These are phyloP conservation scores for Denticeps clupeoides DNA, from an alignment of 2,797 vertebrate species.

Conservation along the genomic window DNA sequence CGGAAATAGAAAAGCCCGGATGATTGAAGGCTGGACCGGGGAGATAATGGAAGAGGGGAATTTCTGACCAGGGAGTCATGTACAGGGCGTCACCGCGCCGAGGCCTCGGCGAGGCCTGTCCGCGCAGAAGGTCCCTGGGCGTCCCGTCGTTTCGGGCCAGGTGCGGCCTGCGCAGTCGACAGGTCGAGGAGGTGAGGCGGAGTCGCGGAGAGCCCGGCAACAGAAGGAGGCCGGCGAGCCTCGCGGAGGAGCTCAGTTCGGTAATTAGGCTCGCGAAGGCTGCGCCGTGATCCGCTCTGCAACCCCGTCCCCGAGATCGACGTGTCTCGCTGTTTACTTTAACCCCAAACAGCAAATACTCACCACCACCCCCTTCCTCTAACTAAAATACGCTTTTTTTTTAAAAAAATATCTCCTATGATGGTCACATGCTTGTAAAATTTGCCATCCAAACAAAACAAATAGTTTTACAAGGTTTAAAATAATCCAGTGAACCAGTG, in stretches of 20 bases:
- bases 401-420: too few relatives aligned
- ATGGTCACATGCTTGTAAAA: too few relatives aligned
- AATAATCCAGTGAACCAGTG: too few relatives aligned
- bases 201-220: slow-evolving; percentile 65
- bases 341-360: too few relatives aligned
- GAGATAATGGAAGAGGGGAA: slow-evolving; percentile 35
- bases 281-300: slow-evolving; percentile 55
- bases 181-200: slow-evolving; percentile 67
- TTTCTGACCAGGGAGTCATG: slow-evolving; percentile 24
- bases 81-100: slow-evolving; percentile 11
- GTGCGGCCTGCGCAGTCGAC: slow-evolving; percentile 38
- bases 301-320: slow-evolving; percentile 60
- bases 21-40: slow-evolving; percentile 37
- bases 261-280: slow-evolving; percentile 68
- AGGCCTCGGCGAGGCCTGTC: too few relatives aligned
- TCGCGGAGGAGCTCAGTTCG: slow-evolving; percentile 59
- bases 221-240: slow-evolving; percentile 68
- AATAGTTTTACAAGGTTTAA: too few relatives aligned
- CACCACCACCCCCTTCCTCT: too few relatives aligned
- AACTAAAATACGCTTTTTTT: too few relatives aligned
- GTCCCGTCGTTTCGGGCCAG: neutral
- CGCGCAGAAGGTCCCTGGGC: slow-evolving; percentile 1
- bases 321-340: too few relatives aligned
- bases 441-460: too few relatives aligned
- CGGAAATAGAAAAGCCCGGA: slow-evolving; percentile 31